Base-by-base conservation (phyloP, 2,113 vertebrate genomes). In the Gila orcuttii region DNA sequence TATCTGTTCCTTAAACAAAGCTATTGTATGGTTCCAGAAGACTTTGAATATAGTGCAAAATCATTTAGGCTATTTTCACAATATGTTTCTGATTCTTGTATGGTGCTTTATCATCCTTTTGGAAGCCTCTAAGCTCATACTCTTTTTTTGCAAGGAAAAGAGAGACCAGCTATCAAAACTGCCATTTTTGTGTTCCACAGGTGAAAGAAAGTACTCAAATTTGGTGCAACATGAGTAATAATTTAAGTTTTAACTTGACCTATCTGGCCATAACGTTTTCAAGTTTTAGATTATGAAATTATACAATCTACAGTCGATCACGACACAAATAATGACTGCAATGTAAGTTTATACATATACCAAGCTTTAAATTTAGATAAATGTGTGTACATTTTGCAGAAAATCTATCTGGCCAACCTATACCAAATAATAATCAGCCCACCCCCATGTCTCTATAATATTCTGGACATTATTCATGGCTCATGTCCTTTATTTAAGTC, bases 231-330 rank as follows among this genome's bases (percentile, higher is more conserved):
- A 74, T 74, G 5, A 75, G n/a, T 25, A 50, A 75, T 50, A 2
- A n/a, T 75, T 28, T 1, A 21, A 47, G 4, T 80, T 80, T 25
- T 42, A n/a, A 45, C 23, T 62, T 62, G 42, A 79, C 55, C 57
- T 79, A 9, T 3, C 6, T 79, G 31, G 77, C 55, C 42, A 25
- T 13, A n/a, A 10, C 15, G 52, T 36, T 21, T 60, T 60, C 11
- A 17, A 39, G 55, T 79, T 79, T 79, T 23, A 79, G 36, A 25
- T 23, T 62, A n/a, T 42, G 57, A 62, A 62, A 79, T 79, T 39
- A 79, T n/a, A 79, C 23, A 15, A 62, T 79, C 57, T 25, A 62
- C 57, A 17, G 23, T 25, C n/a, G 23, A 79, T 62, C 12, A 6
- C 42, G 15, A 31, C 59, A 80, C n/a, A 31, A 23, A 28, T 66